Conservation (phyloP, 2,113 vertebrate species). For the Myodes glareolus region DNA sequence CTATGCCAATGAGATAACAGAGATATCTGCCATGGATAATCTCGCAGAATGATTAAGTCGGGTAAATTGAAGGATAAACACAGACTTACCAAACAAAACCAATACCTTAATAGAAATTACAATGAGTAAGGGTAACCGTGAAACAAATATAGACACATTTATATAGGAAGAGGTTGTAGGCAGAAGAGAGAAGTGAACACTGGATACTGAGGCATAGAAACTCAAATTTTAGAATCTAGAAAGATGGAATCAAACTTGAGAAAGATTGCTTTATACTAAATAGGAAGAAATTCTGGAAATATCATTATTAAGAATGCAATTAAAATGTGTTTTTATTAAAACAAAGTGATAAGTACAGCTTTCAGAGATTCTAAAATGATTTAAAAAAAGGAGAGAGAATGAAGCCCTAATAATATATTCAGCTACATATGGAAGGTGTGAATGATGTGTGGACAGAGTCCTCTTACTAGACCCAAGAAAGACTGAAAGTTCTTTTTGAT, state of each 20-base stretch:
- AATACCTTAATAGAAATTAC: background rate
- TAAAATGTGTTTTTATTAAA: constrained; percentile 9
- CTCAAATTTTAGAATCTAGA: background rate
- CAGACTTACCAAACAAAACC: background rate
- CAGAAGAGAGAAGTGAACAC: background rate
- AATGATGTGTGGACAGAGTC: no score
- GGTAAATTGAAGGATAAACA: constrained; percentile 1
- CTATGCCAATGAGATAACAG: background rate
- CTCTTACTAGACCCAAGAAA: background rate
- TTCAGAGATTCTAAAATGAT: constrained; percentile 3
- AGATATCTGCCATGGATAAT: background rate
- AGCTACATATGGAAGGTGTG: background rate
- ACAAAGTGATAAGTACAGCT: background rate
- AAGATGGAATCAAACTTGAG: background rate
- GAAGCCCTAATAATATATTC: background rate
- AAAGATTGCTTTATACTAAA: background rate
- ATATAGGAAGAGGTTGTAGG: background rate
- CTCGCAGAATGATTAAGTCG: background rate
- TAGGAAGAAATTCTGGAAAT: background rate
- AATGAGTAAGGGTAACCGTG: background rate
- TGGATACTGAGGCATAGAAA: background rate
- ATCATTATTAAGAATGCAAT: background rate
- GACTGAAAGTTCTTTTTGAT: background rate
- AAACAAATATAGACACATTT: background rate
- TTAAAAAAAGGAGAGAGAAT: background rate